Percentiles rank a stretch among this genome's conserved stretches.
These are phyloP conservation scores for Corticium candelabrum DNA, from an alignment of 37 sponge, comb jelly and placozoan species.

Conservation along the genomic window DNA sequence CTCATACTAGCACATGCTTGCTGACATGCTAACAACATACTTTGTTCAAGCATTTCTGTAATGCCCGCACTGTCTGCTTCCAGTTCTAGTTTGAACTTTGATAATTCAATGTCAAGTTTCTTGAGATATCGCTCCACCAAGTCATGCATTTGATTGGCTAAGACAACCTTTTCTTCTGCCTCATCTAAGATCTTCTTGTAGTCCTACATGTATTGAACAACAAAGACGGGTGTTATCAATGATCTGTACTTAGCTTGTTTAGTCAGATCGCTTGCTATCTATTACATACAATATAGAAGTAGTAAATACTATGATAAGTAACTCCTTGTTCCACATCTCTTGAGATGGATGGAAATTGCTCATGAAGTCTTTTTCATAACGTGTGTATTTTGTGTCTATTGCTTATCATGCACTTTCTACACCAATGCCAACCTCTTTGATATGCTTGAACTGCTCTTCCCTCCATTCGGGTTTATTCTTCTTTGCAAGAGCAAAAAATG, in stretches of 20 bases:
- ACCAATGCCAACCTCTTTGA: slow-evolving; percentile 46
- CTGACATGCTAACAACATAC: slow-evolving; percentile 10
- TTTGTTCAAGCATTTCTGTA: slow-evolving; percentile 88
- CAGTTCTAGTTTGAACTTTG: slow-evolving; percentile 85
- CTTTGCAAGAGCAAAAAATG: slow-evolving; percentile 51
- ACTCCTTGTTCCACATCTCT: too few relatives aligned
- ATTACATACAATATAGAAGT: too few relatives aligned
- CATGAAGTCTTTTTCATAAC: too few relatives aligned
- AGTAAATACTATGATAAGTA: too few relatives aligned
- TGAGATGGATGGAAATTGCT: too few relatives aligned
- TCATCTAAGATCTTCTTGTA: slow-evolving; percentile 48
- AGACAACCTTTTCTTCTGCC: slow-evolving; percentile 52
- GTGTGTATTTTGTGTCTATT: too few relatives aligned
- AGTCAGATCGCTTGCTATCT: too few relatives aligned
- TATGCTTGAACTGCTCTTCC: slow-evolving; percentile 49
- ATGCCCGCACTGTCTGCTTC: slow-evolving; percentile 97
- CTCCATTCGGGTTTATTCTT: slow-evolving; percentile 64
- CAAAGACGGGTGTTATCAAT: neutral
- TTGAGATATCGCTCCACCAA: slow-evolving; percentile 70
- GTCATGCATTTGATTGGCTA: slow-evolving; percentile 57
- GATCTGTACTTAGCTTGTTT: too few relatives aligned
- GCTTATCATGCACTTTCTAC: too few relatives aligned
- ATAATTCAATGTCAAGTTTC: slow-evolving; percentile 79
- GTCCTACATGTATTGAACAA: slow-evolving; percentile 22
- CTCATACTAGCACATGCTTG: too few relatives aligned